Conservation (phyloP, 30 jellyfish, hydroid and myxozoan genomes). For the Mastigias papua region DNA sequence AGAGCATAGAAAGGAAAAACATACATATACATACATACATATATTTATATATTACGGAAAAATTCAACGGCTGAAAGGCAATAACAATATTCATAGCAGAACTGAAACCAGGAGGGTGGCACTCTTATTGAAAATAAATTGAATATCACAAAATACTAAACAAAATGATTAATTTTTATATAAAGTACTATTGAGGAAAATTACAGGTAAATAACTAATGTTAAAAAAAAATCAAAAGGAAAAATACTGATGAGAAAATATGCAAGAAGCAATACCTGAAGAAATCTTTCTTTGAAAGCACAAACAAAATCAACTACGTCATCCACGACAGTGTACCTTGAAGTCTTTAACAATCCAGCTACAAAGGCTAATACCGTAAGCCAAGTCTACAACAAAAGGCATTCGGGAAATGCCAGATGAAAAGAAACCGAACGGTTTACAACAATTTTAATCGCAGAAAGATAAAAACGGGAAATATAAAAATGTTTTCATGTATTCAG, state of each 20-base stretch:
- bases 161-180: too few species aligned
- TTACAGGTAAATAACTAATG: neutral
- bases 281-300: slow-evolving; percentile 64
- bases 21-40: neutral
- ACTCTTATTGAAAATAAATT: too few species aligned
- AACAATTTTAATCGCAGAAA: neutral
- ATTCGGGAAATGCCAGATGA: neutral
- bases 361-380: slow-evolving; percentile 27
- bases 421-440: neutral
- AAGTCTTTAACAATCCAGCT: slow-evolving; percentile 39
- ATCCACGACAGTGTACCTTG: slow-evolving; percentile 28
- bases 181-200: too few species aligned
- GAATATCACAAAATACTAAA: too few species aligned
- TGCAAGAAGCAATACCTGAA: slow-evolving; percentile 42
- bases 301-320: slow-evolving; percentile 72
- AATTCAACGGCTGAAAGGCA: neutral
- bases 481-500: too few species aligned
- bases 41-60: neutral
- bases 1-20: neutral
- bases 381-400: slow-evolving; percentile 38
- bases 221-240: neutral
- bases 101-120: too few species aligned
- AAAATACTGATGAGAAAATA: neutral
- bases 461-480: neutral
- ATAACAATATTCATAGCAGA: neutral